These are phyloP conservation scores for Hypsopygia costalis DNA, from an alignment of 2,888 invertebrate species.

Conservation along the genomic window DNA sequence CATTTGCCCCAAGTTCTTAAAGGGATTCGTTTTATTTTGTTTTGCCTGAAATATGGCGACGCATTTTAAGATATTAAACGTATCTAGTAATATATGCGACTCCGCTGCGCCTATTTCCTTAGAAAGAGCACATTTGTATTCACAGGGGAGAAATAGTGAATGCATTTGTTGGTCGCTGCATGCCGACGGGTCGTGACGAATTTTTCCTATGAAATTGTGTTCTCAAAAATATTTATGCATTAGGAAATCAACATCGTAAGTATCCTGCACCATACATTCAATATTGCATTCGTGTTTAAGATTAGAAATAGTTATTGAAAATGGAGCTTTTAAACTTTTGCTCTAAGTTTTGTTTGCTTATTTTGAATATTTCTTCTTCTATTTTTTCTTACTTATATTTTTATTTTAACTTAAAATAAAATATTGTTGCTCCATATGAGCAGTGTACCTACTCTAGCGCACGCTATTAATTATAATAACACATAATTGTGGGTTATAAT, in stretches of 20 bases:
- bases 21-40: slow-evolving; percentile 16
- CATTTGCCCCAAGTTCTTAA: not conserved
- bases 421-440: no score
- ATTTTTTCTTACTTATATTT: no score
- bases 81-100: slow-evolving; percentile 47
- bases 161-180: slow-evolving; percentile 50
- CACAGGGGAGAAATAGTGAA: slow-evolving; percentile 45
- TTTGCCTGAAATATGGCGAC: slow-evolving; percentile 30
- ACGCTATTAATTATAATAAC: no score
- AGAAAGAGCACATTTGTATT: slow-evolving; percentile 57
- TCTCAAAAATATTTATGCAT: slow-evolving; percentile 15
- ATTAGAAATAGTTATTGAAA: no score
- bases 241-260: not conserved
- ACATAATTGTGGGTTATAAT: no score
- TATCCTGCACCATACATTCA: no score
- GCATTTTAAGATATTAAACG: slow-evolving; percentile 56
- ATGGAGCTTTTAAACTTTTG: no score
- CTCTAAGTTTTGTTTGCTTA: no score
- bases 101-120: slow-evolving; percentile 40
- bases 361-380: no score
- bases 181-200: slow-evolving; percentile 37
- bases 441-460: no score
- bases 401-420: no score
- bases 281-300: no score
- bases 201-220: slow-evolving; percentile 35